Base-by-base conservation (phyloP, 2,797 vertebrate genomes). In the Hydrolagus colliei region DNA sequence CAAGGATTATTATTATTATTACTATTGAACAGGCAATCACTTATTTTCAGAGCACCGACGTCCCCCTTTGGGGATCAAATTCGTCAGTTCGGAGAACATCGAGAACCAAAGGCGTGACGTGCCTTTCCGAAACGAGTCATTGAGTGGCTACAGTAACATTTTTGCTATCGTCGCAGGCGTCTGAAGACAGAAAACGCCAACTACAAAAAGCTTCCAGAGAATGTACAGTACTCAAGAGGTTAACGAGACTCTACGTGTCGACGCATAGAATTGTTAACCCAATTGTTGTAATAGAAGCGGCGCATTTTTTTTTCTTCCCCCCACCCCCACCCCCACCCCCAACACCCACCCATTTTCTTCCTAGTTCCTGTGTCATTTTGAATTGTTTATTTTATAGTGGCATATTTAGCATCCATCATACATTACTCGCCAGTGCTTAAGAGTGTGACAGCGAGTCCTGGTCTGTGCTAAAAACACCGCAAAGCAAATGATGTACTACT, bases 341-440 rank as follows among this genome's bases (percentile, higher is more conserved):
- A 27, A 0, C 27, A 0, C 27, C 27, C 27, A 27, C 41, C 41
- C 68, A 84, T 71, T 84, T 84, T 82, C 32, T 63, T 84, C 20
- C 65, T 18, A 84, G 27, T 84, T 71, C 41, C 32, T 41, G 79
- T 84, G 79, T 71, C 41, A 71, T 84, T 84, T 84, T 84, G 79
- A 84, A 63, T 71, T 84, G 79, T 71, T 84, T 84, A 67, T 84
- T 84, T 84, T 84, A 68, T 52, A 84, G 79, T 84, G 79, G 79
- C 32, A 84, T 65, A 84, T 84, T 84, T 84, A 84, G 63, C 79
- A 84, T 84, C 79, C 79, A 84, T 84, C 68, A 84, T 84, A 84
- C 79, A 71, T 84, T 63, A 71, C 14, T 27, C 32, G 35, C 32
- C 16, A 32, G 16, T 84, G 79, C 68, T 63, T 35, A 52, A 71